Evolutionary conservation across 2,888 invertebrate species (phyloP), one percentile per base, ranked within the genome.

Genomic region (Torymus aiolomorphi): DNA sequence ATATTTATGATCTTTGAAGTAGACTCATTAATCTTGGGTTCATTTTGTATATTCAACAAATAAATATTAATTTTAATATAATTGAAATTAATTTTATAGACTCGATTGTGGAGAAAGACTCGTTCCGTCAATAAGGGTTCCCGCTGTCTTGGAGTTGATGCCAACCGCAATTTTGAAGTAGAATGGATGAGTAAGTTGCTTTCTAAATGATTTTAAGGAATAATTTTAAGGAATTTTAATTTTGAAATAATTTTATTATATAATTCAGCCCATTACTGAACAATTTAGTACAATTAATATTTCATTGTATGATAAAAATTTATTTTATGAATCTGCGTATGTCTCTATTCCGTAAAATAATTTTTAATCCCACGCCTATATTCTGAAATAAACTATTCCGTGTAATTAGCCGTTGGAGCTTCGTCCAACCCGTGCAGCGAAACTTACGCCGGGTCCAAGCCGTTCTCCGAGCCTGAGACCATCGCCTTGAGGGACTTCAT

Each of bases 391-490:
- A 31, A 31, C 4, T 31, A 31, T 31, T 31, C 3, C 4, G 31
- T 31, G 5, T 31, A 31, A 31, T 31, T 31, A 81, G 81, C 59
- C 13, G 42, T 65, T 11, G 92, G 92, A 18, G 91, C 91, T 11
- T 91, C 91, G 56, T 83, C 77, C 5, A 83, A 88, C 76, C 91
- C 91, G 0, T 96, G 95, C 86, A 82, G 89, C 0, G 93, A 94
- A 0, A 92, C 89, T 0, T 96, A 91, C 88, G 92, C 92, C 4
- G 96, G 96, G 0, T 88, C 91, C 31, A 83, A 85, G 0, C 87
- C 94, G 2, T 94, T 94, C 89, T 95, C 95, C 0, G 95, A 95
- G 88, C 90, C 92, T 0, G 96, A 95, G 90, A 94, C 92, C 0
- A 86, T 86, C 49, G 91, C 92, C 61, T 91, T 96, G 2, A 91